Base-by-base conservation (phyloP, 1,140 invertebrate genomes). In the Steinernema feltiae region DNA sequence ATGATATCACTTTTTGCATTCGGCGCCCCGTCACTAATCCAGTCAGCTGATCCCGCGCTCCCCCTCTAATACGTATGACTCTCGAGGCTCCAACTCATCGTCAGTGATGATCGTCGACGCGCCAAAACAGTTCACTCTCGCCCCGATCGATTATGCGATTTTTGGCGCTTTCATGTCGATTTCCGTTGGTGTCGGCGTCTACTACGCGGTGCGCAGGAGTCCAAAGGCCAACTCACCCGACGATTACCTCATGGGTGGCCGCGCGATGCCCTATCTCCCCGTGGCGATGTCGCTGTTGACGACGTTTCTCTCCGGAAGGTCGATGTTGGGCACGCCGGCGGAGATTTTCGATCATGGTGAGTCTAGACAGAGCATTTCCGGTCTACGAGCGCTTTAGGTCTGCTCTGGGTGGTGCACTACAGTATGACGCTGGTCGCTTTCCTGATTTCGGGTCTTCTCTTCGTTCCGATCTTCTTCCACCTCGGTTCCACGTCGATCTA, bases 271-370 rank as follows among this genome's bases (percentile, higher is more conserved):
- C 0, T 30, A 84, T 7, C 21, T 83, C 3, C 82, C 82, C 1
- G 77, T 83, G 1, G 72, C 82, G 1, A 18, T 83, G 72, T 83
- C 82, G 1, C 46, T 83, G 53, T 41, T 83, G 1, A 82, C 81
- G 17, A 81, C 80, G 31, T 83, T 83, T 73, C 76, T 85, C 41
- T 83, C 82, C 7, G 81, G 79, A 30, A 84, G 78, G 48, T 76
- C 81, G 31, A 29, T 84, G n/a, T 71, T 84, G 15, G 82, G 82
- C 1, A 71, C 76, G 27, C 77, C 82, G 18, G 75, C 74, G 12
- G 81, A 80, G 63, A 77, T 81, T n/a, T 80, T 63, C 53, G 53
- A 63, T 27, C 53, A 63, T 27, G 53, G 53, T 63, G 24, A 15
- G 53, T 7, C n/a, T n/a, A 41, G 18, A 41, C 35, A 41, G 7